phyloP scores from a whole-genome alignment of 2,797 vertebrate species.

The Apodemus agrarius region DNA sequence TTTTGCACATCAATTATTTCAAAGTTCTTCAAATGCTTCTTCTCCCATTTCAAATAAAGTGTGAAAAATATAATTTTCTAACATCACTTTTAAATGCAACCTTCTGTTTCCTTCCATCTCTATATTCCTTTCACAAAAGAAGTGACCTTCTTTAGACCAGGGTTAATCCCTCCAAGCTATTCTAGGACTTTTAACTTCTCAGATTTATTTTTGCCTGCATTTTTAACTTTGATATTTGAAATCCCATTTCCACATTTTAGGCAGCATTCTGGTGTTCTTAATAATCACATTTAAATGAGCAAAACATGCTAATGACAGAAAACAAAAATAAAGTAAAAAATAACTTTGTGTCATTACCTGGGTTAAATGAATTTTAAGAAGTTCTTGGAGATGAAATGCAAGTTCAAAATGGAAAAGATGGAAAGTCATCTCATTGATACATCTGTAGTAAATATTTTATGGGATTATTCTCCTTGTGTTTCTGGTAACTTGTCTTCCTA shows the following conservation, averaged over 20 bases:
- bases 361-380: neutral
- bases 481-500: neutral
- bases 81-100: neutral
- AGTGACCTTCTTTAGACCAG: neutral
- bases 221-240: neutral
- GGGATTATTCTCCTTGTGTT: neutral
- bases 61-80: neutral
- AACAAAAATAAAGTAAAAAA: neutral
- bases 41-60: neutral
- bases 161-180: neutral
- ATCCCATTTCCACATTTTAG: neutral
- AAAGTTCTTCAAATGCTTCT: neutral
- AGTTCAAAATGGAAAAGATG: neutral
- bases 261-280: neutral
- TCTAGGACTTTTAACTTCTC: neutral
- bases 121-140: neutral
- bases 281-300: neutral
- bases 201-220: neutral
- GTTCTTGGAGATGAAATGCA: neutral
- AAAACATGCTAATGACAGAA: neutral
- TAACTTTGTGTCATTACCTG: neutral
- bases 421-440: neutral
- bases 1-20: neutral
- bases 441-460: neutral
- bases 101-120: neutral